Evolutionary conservation across 2,797 vertebrate genomes (phyloP).

Genomic region (Pangasius mekongensis): DNA sequence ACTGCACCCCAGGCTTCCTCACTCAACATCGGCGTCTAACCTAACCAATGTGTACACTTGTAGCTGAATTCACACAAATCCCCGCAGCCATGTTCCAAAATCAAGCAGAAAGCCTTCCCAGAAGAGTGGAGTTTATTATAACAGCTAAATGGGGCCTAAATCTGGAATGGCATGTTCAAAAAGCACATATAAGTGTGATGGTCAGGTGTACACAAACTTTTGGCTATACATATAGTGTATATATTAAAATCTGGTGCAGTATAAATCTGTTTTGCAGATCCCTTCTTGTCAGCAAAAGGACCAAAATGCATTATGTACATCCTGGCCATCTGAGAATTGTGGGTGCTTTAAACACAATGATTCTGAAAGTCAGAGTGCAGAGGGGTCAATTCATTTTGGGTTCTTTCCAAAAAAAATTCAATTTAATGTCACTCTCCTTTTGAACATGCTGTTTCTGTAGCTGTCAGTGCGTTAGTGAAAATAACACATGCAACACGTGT

Average conservation of each 20-base stretch:
- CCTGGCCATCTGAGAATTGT: background rate
- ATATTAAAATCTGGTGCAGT: background rate
- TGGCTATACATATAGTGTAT: background rate
- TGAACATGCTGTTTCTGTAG: background rate
- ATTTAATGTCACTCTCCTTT: background rate
- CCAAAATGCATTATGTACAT: background rate
- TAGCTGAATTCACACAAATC: background rate
- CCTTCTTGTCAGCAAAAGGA: background rate
- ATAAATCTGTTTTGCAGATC: background rate
- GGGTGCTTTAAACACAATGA: background rate
- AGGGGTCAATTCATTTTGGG: background rate
- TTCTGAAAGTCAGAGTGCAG: conserved; percentile 3
- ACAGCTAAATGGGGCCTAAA: background rate
- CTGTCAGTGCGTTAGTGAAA: background rate
- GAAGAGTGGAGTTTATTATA: background rate
- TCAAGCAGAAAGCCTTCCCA: background rate
- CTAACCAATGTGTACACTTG: background rate
- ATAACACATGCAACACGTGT: background rate
- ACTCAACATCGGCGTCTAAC: background rate
- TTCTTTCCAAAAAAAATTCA: background rate
- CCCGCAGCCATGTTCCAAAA: background rate
- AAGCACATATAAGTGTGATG: background rate
- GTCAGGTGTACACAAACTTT: background rate
- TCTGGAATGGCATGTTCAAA: background rate
- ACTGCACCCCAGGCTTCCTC: background rate